A percentile compares a stretch with the other conserved stretches of the same genome.
phyloP scores from a whole-genome alignment of 2,113 vertebrate genomes.

The Dolichotis patagonum region DNA sequence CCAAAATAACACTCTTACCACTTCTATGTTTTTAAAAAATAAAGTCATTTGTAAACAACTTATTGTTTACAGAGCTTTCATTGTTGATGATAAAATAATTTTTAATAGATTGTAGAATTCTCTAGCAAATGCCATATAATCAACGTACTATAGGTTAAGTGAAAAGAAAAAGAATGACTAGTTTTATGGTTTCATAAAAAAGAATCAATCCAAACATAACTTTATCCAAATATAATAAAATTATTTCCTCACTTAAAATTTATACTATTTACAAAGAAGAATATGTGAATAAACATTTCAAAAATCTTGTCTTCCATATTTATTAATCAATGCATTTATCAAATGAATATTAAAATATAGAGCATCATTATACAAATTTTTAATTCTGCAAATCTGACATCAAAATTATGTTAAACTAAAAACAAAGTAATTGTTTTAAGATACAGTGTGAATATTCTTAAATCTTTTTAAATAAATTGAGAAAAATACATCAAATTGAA shows the following conservation, averaged over 20 bases:
- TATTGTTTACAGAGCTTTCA: not conserved
- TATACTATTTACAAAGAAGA: not conserved
- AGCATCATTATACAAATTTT: not conserved
- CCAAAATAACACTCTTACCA: not conserved
- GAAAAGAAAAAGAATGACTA: not conserved
- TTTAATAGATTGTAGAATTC: not conserved
- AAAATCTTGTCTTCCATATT: not conserved
- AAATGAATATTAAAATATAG: not conserved
- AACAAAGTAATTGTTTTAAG: not conserved
- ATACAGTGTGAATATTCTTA: not conserved
- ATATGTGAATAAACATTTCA: not conserved
- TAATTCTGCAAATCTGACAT: not conserved
- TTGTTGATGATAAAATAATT: not conserved
- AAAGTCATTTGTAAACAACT: not conserved
- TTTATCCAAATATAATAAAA: not conserved
- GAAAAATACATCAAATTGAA: not conserved
- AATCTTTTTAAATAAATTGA: not conserved
- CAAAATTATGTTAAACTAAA: not conserved
- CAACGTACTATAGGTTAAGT: not conserved
- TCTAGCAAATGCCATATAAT: not conserved
- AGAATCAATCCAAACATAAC: not conserved
- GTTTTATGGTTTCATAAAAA: not conserved
- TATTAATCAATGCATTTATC: not conserved
- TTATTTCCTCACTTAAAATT: not conserved
- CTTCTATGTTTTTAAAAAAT: not conserved